These are phyloP conservation scores for Nesidiocoris tenuis DNA, from an alignment of 2,888 invertebrate species.

Conservation along the genomic window DNA sequence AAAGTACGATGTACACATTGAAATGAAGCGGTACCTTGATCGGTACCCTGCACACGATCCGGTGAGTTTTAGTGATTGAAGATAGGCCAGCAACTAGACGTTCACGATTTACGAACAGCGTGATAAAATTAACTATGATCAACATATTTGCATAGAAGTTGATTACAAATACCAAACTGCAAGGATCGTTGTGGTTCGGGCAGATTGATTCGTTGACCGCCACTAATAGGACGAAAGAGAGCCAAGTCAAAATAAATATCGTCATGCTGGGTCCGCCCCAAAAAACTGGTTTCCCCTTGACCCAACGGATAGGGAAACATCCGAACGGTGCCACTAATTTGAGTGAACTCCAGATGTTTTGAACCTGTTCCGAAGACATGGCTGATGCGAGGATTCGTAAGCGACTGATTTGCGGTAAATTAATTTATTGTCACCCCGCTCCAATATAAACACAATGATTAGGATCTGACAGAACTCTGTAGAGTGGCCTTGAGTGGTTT, in stretches of 20 bases:
- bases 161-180: not conserved
- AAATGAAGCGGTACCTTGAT: not conserved
- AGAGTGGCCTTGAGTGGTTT: no score
- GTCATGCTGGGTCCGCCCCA: not conserved
- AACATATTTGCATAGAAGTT: not conserved
- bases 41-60: not conserved
- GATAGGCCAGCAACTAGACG: not conserved
- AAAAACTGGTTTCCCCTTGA: not conserved
- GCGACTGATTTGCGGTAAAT: no score
- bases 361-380: no score
- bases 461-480: no score
- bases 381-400: no score
- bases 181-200: no score
- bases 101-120: not conserved
- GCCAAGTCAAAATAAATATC: not conserved
- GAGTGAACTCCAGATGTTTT: no score
- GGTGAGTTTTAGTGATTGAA: not conserved
- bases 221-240: not conserved
- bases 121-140: not conserved
- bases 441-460: no score
- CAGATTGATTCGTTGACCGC: not conserved
- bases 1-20: not conserved
- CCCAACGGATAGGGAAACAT: not conserved
- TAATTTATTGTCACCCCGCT: no score
- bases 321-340: not conserved